Percentiles rank a stretch among this genome's conserved stretches.
phyloP scores from a whole-genome alignment of 2,888 invertebrate genomes.

The Dioctria linearis region DNA sequence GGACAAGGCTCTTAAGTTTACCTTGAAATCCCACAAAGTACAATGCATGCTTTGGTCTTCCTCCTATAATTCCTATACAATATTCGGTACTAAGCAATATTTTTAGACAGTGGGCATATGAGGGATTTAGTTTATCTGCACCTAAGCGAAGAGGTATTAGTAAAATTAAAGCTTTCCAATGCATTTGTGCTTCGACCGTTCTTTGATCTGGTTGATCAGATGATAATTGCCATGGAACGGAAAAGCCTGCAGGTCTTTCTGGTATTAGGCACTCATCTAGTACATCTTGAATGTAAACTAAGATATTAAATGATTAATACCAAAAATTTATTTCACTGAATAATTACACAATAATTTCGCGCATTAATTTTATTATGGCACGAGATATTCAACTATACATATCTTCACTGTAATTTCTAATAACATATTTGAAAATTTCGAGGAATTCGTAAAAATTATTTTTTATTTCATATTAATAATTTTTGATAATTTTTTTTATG shows the following conservation, averaged over 20 bases:
- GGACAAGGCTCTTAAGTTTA: constrained; percentile 60
- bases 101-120: constrained; percentile 87
- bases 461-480: no score
- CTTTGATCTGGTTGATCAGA: constrained; percentile 19
- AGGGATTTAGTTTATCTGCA: constrained; percentile 87
- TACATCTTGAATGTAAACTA: constrained; percentile 85
- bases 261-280: constrained; percentile 76
- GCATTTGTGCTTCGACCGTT: constrained; percentile 57
- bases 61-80: constrained; percentile 94
- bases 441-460: no score
- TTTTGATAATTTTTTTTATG: no score
- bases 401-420: no score
- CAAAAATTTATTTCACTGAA: no score
- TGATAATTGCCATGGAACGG: constrained; percentile 57
- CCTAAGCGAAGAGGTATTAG: constrained; percentile 90
- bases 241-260: constrained; percentile 64
- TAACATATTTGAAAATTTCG: no score
- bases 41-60: constrained; percentile 91
- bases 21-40: constrained; percentile 95
- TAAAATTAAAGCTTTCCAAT: constrained; percentile 85
- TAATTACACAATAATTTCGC: no score
- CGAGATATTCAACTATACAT: no score
- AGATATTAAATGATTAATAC: constrained; percentile 41
- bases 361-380: no score
- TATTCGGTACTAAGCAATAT: constrained; percentile 84